Evolutionary conservation across 2,797 vertebrate genomes (phyloP), one percentile per base, ranked within the genome.

Genomic region (Thunnus albacares): DNA sequence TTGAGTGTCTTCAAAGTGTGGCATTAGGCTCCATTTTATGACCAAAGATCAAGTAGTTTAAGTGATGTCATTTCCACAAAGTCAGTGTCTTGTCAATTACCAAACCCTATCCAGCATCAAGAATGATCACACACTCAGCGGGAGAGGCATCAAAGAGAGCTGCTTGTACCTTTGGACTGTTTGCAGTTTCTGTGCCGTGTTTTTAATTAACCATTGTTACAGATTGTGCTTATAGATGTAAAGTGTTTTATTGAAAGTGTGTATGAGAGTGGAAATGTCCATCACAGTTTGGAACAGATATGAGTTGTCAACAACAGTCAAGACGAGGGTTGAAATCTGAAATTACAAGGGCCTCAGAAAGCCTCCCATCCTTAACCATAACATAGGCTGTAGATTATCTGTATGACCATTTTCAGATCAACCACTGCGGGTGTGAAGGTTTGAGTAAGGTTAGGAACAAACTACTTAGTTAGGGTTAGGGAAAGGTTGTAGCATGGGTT

Each of bases 151-250:
- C 22, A 13, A 12, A 47, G 61, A 35, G 53, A 69, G 43, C 56
- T 53, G 20, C 33, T 38, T 28, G 43, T 45, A 15, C 13, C 38
- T 76, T 49, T 35, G 18, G 26, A 35, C 51, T 35, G 20, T 77
- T 73, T 58, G 41, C 55, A 14, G 62, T 81, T 67, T 78, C 28
- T 80, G 53, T 78, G 59, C 56, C 53, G 60, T 72, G 61, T 59
- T 55, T 59, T 55, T 51, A 13, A 45, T 17, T 35, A 15, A 45
- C 14, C 38, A 3, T 73, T 6, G 49, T 67, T 61, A 51, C 74
- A 73, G 4, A 28, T 10, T 10, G n/a, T 71, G 26, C 59, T 15
- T 45, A 15, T 71, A 68, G 63, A 68, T 66, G 56, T 61, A 3
- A 20, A 49, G 17, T 45, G 77, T 56, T 69, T 70, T 57, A 63